Base-by-base conservation (phyloP, 2,797 vertebrate species). In the Gadopsis bispinosus region DNA sequence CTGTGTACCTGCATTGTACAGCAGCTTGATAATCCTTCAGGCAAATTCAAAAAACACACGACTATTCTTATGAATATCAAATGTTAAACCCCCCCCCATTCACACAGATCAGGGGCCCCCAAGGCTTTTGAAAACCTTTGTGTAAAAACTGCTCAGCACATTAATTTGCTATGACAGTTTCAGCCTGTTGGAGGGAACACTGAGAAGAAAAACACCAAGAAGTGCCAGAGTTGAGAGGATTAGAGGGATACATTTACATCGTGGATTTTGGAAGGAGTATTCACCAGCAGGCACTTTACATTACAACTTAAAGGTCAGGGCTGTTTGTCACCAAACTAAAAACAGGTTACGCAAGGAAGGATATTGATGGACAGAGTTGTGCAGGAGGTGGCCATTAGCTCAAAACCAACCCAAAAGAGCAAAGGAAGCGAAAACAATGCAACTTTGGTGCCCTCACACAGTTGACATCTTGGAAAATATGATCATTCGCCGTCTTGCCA, bases 101-200 rank as follows among this genome's bases (percentile, higher is more conserved):
- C 55, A 73, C 33, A 73, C 33, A 75, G 39, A 8, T n/a, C 47
- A 29, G 43, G 56, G 50, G 9, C 71, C 77, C 75, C 48, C 17
- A 17, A 66, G 3, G 59, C 37, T 19, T 45, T 59, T 55, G 37
- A 83, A 69, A 68, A 58, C 48, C 59, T 83, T 45, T 70, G 71
- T 62, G 41, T 45, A 54, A 66, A 65, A 73, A 79, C 45, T 41
- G 54, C 74, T 74, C 39, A 48, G 47, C 31, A 69, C 58, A 59
- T 50, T 81, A 71, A 89, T 83, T 73, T 43, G 35, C 73, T 29
- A 4, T 62, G 79, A 79, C 79, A 85, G 73, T 64, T 77, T 69
- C 37, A 74, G 63, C 48, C 48, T 4, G 62, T 50, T 58, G 29
- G 35, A 77, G 45, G 55, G 41, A 81, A 67, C 12, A 20, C 35